Percentiles rank a stretch among this genome's conserved stretches.
phyloP scores from a whole-genome alignment of 2,797 vertebrate species.

The Cryptoblepharus egeriae region DNA sequence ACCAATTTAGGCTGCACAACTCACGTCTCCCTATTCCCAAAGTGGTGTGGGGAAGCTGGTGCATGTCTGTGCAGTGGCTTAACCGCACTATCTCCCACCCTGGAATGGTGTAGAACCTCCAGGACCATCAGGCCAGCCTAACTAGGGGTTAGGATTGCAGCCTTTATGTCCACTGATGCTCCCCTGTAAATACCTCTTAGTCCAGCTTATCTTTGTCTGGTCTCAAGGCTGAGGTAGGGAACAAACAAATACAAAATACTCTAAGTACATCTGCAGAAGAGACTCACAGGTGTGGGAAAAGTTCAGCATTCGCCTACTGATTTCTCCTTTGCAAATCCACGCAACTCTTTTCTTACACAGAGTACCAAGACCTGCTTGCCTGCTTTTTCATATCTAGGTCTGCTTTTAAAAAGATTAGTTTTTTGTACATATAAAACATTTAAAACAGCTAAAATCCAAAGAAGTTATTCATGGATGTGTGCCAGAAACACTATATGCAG shows the following conservation, averaged over 20 bases:
- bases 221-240: no score
- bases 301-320: neutral
- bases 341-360: neutral
- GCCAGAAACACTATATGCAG: conserved; percentile 4
- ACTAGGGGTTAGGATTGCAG: no score
- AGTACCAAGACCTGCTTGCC: neutral
- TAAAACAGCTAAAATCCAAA: neutral
- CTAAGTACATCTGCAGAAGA: neutral
- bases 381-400: neutral
- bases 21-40: no score
- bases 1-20: no score
- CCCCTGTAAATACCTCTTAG: neutral
- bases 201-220: no score
- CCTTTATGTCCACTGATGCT: neutral
- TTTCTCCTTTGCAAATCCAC: neutral
- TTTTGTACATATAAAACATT: conserved; percentile 48
- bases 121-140: no score
- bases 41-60: no score
- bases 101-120: no score
- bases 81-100: no score
- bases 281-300: neutral
- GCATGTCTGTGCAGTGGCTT: no score
- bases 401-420: conserved; percentile 38
- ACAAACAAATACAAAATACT: neutral
- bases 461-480: neutral